These are phyloP conservation scores for Callyntrura sp. DNA, from an alignment of 2,888 invertebrate genomes.

Conservation along the genomic window DNA sequence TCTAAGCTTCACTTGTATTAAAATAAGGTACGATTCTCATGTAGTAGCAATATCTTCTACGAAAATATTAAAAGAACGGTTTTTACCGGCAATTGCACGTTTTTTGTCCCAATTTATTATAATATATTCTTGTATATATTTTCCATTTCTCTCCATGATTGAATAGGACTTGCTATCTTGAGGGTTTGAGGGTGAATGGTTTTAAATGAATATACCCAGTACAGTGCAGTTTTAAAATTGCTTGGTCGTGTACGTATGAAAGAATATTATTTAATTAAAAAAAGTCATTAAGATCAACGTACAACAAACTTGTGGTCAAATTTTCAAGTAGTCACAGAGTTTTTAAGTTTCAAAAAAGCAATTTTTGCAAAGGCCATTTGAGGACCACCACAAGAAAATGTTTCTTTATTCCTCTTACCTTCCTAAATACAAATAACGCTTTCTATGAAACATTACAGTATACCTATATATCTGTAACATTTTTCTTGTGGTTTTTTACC, in stretches of 20 bases:
- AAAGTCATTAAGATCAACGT: not conserved
- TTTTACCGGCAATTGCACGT: constrained; percentile 43
- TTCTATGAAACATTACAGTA: too few species aligned
- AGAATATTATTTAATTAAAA: not conserved
- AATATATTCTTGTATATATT: not conserved
- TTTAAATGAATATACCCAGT: constrained; percentile 8
- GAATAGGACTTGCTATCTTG: too few species aligned
- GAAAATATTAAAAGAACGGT: constrained; percentile 53
- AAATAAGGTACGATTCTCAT: constrained; percentile 80
- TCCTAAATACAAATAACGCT: too few species aligned
- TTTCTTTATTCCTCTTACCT: not conserved
- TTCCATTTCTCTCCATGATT: not conserved
- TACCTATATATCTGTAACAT: too few species aligned
- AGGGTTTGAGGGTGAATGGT: too few species aligned
- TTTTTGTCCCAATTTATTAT: not conserved
- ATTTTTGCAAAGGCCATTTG: too few species aligned
- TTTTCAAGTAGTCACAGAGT: too few species aligned
- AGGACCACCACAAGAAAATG: not conserved
- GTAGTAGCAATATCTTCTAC: constrained; percentile 64
- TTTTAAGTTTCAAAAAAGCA: too few species aligned
- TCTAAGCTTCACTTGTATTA: constrained; percentile 68
- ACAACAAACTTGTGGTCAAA: too few species aligned
- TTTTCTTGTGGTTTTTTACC: too few species aligned
- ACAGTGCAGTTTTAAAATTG: not conserved
- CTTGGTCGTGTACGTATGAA: constrained; percentile 1